phyloP scores from a whole-genome alignment of 2,888 invertebrate species.

The Trachelus stipa region DNA sequence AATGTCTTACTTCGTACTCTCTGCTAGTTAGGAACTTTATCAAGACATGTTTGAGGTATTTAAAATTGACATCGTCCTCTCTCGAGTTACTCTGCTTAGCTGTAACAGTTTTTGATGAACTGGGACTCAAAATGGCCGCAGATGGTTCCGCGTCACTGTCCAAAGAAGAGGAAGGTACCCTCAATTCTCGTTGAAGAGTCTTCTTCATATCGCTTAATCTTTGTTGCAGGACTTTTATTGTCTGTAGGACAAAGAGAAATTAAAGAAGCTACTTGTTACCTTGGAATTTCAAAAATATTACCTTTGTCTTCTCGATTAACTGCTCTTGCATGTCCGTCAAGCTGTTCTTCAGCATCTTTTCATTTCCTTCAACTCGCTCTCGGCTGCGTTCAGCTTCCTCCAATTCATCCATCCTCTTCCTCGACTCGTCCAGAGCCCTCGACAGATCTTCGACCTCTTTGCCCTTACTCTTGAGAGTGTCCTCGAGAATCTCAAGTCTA shows the following conservation, averaged over 20 bases:
- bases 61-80: constrained; percentile 81
- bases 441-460: constrained; percentile 58
- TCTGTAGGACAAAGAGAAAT: constrained; percentile 68
- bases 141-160: constrained; percentile 73
- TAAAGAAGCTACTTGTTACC: not conserved
- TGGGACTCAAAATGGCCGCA: constrained; percentile 75
- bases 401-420: constrained; percentile 66
- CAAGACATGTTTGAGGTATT: constrained; percentile 92
- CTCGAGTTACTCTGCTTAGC: constrained; percentile 60
- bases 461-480: constrained; percentile 69
- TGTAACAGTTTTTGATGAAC: constrained; percentile 68
- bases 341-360: constrained; percentile 68
- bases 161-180: constrained; percentile 67
- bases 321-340: constrained; percentile 73
- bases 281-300: constrained; percentile 39
- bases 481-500: constrained; percentile 71
- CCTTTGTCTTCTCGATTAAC: constrained; percentile 75
- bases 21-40: constrained; percentile 92
- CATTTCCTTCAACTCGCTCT: constrained; percentile 62
- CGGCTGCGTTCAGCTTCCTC: constrained; percentile 67
- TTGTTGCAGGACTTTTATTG: constrained; percentile 89
- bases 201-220: constrained; percentile 91
- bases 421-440: constrained; percentile 57
- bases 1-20: constrained; percentile 73
- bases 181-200: constrained; percentile 87